Conservation (phyloP, 2,113 vertebrate genomes). For the Mobula birostris region DNA sequence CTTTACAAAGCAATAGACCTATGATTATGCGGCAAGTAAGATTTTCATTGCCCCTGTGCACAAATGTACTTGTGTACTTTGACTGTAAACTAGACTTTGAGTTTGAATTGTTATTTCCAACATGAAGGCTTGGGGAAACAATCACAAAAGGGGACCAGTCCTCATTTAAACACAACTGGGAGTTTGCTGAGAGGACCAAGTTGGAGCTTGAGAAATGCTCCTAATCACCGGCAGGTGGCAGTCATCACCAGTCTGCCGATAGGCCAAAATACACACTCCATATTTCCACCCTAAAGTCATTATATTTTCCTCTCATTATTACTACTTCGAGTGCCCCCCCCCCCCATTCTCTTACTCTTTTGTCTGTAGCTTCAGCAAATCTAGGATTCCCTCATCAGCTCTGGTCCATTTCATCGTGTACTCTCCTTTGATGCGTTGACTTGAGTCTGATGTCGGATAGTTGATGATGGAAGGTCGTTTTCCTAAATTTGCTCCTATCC, state of each 20-base stretch:
- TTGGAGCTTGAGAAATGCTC: too few species aligned
- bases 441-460: neutral
- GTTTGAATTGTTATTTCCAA: neutral
- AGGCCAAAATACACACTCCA: neutral
- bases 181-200: too few species aligned
- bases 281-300: neutral
- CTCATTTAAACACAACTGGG: neutral
- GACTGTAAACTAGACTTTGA: too few species aligned
- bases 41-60: too few species aligned
- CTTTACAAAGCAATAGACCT: too few species aligned
- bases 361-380: neutral
- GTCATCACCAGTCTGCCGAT: neutral
- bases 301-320: neutral
- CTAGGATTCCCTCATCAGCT: neutral
- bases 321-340: neutral
- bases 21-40: too few species aligned
- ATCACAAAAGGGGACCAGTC: neutral
- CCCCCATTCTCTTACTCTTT: neutral
- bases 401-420: neutral
- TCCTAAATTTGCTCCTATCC: neutral
- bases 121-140: neutral
- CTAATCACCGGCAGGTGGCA: neutral
- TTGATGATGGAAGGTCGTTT: neutral
- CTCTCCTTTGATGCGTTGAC: neutral
- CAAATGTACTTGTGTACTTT: too few species aligned